A percentile compares a stretch with the other conserved stretches of the same genome.
Evolutionary conservation across 2,888 invertebrate genomes (phyloP).

Genomic region (Pharmacophagus antenor): DNA sequence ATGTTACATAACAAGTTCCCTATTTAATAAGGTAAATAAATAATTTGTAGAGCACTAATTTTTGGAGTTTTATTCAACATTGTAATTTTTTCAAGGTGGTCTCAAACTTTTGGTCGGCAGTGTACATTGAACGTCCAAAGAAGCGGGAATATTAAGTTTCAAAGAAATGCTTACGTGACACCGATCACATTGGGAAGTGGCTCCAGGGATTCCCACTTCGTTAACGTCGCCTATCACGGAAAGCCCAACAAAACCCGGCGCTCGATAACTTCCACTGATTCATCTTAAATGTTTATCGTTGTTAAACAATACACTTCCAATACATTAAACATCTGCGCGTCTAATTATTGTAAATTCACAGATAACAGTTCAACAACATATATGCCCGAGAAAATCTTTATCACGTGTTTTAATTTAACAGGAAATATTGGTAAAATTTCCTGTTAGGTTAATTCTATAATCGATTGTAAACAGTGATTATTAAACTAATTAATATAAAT

Average conservation of each 20-base stretch:
- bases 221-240: conserved; percentile 2
- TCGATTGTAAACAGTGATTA: too few species aligned
- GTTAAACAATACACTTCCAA: not conserved
- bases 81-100: too few species aligned
- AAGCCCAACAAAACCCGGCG: conserved; percentile 13
- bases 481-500: too few species aligned
- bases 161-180: not conserved
- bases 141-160: not conserved
- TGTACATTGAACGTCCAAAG: too few species aligned
- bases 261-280: conserved; percentile 12
- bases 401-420: not conserved
- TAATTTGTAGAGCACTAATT: too few species aligned
- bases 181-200: not conserved
- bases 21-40: too few species aligned
- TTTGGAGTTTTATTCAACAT: too few species aligned
- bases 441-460: too few species aligned
- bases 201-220: conserved; percentile 19
- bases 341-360: not conserved
- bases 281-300: not conserved
- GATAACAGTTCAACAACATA: not conserved
- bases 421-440: not conserved
- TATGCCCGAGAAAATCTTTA: not conserved
- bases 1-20: too few species aligned
- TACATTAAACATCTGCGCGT: not conserved
- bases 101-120: too few species aligned